A percentile compares a stretch with the other conserved stretches of the same genome.
Conservation (phyloP, 2,888 invertebrate species). For the Gymnocheta viridis region DNA sequence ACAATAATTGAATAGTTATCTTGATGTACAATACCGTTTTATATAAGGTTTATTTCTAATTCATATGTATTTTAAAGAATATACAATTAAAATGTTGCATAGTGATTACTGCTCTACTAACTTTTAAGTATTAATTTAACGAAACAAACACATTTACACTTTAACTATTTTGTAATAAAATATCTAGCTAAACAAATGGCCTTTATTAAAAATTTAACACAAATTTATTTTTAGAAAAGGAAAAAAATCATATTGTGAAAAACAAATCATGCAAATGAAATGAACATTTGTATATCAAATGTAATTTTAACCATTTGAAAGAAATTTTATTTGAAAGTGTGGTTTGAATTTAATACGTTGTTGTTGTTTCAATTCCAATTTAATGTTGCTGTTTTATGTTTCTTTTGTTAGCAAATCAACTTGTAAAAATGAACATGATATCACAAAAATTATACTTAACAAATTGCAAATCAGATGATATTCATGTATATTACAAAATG, state of each 20-base stretch:
- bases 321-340: constrained; percentile 26
- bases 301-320: constrained; percentile 19
- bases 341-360: constrained; percentile 16
- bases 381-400: constrained; percentile 12
- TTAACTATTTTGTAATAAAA: constrained; percentile 3
- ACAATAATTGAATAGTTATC: too few relatives aligned
- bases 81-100: background rate
- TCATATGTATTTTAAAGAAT: background rate
- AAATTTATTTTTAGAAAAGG: background rate
- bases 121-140: background rate
- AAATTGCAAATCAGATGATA: constrained; percentile 21
- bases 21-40: too few relatives aligned
- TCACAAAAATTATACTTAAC: constrained; percentile 2
- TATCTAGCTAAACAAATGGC: background rate
- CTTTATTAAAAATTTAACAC: background rate
- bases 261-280: constrained; percentile 54
- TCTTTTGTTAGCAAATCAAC: constrained; percentile 34
- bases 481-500: background rate
- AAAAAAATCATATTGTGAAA: background rate
- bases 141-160: constrained; percentile 6
- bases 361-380: constrained; percentile 63
- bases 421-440: background rate
- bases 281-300: constrained; percentile 20
- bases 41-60: too few relatives aligned
- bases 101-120: background rate